Conservation (phyloP, 2,797 vertebrate species). For the Lerista edwardsae region DNA sequence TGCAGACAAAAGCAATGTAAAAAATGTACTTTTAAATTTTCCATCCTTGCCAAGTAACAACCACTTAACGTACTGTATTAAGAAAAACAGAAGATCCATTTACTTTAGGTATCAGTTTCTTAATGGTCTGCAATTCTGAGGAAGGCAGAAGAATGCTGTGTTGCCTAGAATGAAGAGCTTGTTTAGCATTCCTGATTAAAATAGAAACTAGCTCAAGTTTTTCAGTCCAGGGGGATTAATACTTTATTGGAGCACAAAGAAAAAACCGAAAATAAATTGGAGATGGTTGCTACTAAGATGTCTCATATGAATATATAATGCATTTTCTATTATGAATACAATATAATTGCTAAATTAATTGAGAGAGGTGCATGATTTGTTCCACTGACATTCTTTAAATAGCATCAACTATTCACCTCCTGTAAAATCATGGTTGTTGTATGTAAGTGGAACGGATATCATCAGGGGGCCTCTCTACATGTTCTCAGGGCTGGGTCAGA, state of each 20-base stretch:
- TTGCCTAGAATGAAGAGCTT: neutral
- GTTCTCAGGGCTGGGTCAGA: neutral
- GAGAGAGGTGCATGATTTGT: neutral
- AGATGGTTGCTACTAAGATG: neutral
- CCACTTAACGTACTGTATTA: constrained; percentile 3
- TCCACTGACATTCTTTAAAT: neutral
- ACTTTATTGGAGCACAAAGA: neutral
- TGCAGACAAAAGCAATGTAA: neutral
- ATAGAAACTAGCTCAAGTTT: neutral
- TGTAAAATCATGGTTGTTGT: neutral
- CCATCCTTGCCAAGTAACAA: neutral
- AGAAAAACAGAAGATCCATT: constrained; percentile 16
- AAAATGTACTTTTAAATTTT: neutral
- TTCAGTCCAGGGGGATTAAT: neutral
- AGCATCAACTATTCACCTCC: constrained; percentile 8
- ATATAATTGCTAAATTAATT: neutral
- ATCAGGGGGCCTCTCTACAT: neutral
- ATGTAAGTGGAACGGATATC: neutral
- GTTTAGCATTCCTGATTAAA: neutral
- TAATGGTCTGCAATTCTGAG: neutral
- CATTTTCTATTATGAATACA: constrained; percentile 3
- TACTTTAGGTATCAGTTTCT: neutral
- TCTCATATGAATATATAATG: too few species aligned
- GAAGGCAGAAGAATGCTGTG: neutral
- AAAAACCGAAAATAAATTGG: constrained; percentile 1